Conservation (phyloP, 2,888 invertebrate genomes). For the Rambutsinella grinnellia region DNA sequence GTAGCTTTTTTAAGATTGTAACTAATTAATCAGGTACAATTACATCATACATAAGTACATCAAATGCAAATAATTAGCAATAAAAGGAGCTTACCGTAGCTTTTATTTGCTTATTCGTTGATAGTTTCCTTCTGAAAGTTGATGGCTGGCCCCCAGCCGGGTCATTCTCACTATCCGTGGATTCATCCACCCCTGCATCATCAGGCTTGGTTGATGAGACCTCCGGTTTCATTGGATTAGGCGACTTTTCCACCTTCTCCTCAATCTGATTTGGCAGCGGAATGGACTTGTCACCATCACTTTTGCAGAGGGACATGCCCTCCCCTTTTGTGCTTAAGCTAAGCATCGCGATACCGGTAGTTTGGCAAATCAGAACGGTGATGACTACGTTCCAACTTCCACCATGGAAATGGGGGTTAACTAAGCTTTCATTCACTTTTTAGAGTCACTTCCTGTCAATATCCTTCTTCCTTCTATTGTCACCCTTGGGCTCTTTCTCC, state of each 20-base stretch:
- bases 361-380: not conserved
- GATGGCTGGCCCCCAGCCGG: conserved; percentile 81
- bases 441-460: not conserved
- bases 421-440: not conserved
- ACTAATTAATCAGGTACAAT: too few species aligned
- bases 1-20: too few species aligned
- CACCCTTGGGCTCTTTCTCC: conserved; percentile 9
- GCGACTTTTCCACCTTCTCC: conserved; percentile 39
- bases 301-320: conserved; percentile 29
- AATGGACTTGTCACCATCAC: conserved; percentile 28
- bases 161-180: conserved; percentile 83
- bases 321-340: conserved; percentile 36
- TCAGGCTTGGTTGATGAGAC: conserved; percentile 5
- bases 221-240: conserved; percentile 7
- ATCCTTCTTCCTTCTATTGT: conserved; percentile 10
- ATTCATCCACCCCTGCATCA: conserved; percentile 72
- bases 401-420: not conserved
- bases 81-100: conserved; percentile 76
- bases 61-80: too few species aligned
- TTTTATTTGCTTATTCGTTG: conserved; percentile 86
- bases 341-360: conserved; percentile 3
- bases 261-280: conserved; percentile 29
- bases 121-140: conserved; percentile 83
- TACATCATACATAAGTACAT: too few species aligned
- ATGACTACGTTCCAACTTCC: not conserved